Evolutionary conservation across 2,113 vertebrate species (phyloP).

Genomic region (Fulica atra): DNA sequence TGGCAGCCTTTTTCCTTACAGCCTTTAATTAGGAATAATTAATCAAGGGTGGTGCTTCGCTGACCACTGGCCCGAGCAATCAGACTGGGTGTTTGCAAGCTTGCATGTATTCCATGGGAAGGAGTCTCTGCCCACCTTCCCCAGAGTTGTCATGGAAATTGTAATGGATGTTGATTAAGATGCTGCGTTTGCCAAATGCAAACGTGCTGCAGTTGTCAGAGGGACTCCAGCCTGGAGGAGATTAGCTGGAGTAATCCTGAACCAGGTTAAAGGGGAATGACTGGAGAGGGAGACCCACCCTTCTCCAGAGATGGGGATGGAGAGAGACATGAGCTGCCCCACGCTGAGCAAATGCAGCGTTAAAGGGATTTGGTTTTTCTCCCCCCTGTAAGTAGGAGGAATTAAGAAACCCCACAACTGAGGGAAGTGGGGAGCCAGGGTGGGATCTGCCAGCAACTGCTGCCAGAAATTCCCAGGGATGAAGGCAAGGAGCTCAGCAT

Average conservation of each 20-base stretch:
- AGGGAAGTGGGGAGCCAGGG: background rate
- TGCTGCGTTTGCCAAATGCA: background rate
- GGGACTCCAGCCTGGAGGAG: background rate
- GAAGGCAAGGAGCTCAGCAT: background rate
- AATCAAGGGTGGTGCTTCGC: background rate
- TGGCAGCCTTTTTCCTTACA: background rate
- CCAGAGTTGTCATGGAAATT: slow-evolving; percentile 34
- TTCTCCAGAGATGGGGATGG: background rate
- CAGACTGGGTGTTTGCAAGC: background rate
- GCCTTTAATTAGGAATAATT: background rate
- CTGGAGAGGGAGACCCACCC: background rate
- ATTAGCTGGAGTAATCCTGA: background rate
- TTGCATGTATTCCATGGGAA: fast-evolving
- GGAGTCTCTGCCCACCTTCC: background rate
- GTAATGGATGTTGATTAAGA: background rate
- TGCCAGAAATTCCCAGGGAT: background rate
- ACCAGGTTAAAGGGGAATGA: background rate
- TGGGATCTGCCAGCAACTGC: background rate
- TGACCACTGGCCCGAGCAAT: background rate
- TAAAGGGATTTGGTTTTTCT: background rate
- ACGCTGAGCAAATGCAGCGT: fast-evolving
- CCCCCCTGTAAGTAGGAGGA: background rate
- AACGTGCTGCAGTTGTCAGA: background rate
- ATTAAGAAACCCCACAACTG: background rate
- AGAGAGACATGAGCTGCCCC: background rate